A percentile compares a stretch with the other conserved stretches of the same genome.
Evolutionary conservation across 2,113 vertebrate species (phyloP).

Genomic region (Ciconia stormi): DNA sequence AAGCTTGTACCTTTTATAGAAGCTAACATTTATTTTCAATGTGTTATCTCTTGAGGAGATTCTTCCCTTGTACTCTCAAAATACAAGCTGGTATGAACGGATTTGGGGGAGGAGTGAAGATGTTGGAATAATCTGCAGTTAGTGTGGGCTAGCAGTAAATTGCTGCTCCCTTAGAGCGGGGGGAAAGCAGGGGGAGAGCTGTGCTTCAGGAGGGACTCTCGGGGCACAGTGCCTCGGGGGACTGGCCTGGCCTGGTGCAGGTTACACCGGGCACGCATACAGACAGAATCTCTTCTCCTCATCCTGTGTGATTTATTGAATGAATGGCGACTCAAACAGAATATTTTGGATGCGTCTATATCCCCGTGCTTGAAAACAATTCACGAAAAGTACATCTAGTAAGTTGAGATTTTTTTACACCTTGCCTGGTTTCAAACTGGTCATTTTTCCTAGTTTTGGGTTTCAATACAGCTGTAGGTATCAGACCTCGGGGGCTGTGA

Average conservation of each 20-base stretch:
- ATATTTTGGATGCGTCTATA: conserved; percentile 12
- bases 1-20: conserved; percentile 44
- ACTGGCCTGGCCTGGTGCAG: background rate
- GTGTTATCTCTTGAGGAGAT: conserved; percentile 64
- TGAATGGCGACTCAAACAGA: background rate
- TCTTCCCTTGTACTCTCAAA: conserved; percentile 52
- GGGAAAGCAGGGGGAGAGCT: background rate
- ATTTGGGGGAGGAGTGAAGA: conserved; percentile 49
- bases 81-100: conserved; percentile 54
- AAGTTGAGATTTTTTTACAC: background rate
- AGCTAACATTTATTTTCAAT: conserved; percentile 67
- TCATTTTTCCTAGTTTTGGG: background rate
- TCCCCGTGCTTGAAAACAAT: conserved; percentile 37
- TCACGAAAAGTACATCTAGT: conserved; percentile 10
- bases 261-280: background rate
- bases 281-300: background rate
- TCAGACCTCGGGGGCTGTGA: background rate
- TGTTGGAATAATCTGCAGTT: conserved; percentile 34
- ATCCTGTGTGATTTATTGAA: background rate
- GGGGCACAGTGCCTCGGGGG: background rate
- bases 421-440: background rate
- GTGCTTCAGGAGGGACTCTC: background rate
- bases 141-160: conserved; percentile 45
- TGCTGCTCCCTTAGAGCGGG: conserved; percentile 25
- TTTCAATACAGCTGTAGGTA: background rate